phyloP scores from a whole-genome alignment of 2,113 vertebrate genomes.

The Amazona guildingii region DNA sequence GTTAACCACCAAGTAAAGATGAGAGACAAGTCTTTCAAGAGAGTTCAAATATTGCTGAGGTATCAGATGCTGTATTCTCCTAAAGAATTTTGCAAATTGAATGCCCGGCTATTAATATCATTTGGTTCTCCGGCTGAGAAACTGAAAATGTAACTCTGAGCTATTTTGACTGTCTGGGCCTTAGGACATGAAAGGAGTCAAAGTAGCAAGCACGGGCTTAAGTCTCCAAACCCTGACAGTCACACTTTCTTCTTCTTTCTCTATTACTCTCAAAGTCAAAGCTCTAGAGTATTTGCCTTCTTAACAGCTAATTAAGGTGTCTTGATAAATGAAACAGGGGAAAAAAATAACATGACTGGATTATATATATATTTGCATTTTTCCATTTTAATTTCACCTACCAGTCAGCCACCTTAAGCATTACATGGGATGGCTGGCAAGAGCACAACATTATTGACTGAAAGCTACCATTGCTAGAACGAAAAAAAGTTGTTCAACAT shows the following conservation, averaged over 20 bases:
- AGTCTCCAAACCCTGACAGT: neutral
- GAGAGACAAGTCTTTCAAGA: neutral
- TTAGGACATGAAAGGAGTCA: neutral
- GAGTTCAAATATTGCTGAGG: neutral
- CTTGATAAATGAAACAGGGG: neutral
- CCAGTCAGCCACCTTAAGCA: neutral
- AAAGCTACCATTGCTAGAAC: neutral
- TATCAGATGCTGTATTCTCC: neutral
- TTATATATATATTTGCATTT: neutral
- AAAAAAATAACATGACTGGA: neutral
- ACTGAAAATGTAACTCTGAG: neutral
- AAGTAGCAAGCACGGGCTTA: neutral
- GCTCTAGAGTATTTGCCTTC: neutral
- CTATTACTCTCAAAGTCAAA: neutral
- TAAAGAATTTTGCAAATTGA: neutral
- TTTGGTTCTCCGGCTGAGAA: neutral
- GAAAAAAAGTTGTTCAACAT: neutral
- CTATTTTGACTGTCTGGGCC: neutral
- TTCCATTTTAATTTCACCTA: conserved; percentile 24
- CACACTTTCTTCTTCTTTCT: neutral
- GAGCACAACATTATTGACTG: neutral
- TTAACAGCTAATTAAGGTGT: neutral
- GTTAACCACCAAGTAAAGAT: neutral
- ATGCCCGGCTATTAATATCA: neutral
- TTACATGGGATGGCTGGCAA: neutral